Base-by-base conservation (phyloP, 2,797 vertebrate genomes). In the Perdix hodgsoniae region DNA sequence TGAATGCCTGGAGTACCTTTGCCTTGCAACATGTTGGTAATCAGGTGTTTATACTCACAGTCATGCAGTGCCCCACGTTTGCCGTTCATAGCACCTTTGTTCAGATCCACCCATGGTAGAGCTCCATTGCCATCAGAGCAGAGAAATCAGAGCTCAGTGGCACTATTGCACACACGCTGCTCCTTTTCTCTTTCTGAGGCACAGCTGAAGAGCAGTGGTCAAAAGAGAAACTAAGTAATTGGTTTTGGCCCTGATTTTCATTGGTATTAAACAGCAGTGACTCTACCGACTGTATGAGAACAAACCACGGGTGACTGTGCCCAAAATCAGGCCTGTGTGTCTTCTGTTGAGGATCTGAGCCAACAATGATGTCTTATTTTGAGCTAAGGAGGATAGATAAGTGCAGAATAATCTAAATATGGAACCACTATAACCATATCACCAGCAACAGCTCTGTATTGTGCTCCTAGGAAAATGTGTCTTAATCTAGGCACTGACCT, bases 21-120 rank as follows among this genome's bases (percentile, higher is more conserved):
- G 63, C 59, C 24, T 33, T 75, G 80, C 63, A 59, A 21, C 21
- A 5, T 3, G 3, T 6, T 21, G 54, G 45, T 59, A 75, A 31
- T 17, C 6, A 0, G 0, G 1, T 11, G 4, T 27, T n/a, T 37
- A 86, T 27, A 8, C 64, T 64, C 52, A 23, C 27, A 22, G 1
- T 39, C 1, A 2, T 9, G 12, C 50, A 22, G 44, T 56, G 40
- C 57, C 4, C 0, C 33, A 45, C 71, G 78, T 60, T 63, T 57
- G 70, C 57, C 37, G 22, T 65, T 64, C 57, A 9, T 5, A 59
- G 52, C 15, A 47, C 24, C 47, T 67, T 37, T 73, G 77, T 42
- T 90, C 63, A 4, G 14, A 7, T 4, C 74, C 39, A 56, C 64
- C n/a, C 6, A 0, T 54, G n/a, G 39, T 6, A 9, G 16, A 45